These are phyloP conservation scores for Drosophila lini DNA, from an alignment of 1,140 invertebrate genomes.

Conservation along the genomic window DNA sequence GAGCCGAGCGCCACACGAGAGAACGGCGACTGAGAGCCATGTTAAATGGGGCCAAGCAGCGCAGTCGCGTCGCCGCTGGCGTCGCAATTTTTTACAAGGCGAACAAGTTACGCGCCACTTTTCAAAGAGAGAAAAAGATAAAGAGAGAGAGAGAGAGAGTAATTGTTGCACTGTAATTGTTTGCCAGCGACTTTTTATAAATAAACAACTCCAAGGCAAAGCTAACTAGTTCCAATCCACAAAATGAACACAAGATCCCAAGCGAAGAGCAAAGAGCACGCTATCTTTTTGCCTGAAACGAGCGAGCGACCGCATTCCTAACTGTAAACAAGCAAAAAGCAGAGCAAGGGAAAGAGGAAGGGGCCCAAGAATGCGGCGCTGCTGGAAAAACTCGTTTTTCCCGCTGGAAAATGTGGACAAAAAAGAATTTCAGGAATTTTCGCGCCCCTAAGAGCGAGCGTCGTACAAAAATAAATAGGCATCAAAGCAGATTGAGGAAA, in stretches of 20 bases:
- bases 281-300: conserved; percentile 46
- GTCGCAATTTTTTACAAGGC: conserved; percentile 72
- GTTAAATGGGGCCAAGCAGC: conserved; percentile 74
- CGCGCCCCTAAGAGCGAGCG: conserved; percentile 36
- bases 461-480: conserved; percentile 63
- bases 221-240: conserved; percentile 29
- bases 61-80: conserved; percentile 62
- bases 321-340: conserved; percentile 78
- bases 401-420: conserved; percentile 68
- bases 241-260: conserved; percentile 20
- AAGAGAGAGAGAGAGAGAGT: conserved; percentile 30
- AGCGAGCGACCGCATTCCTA: conserved; percentile 72
- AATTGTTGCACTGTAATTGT: conserved; percentile 67
- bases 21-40: conserved; percentile 19
- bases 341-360: conserved; percentile 11
- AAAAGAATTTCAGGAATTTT: conserved; percentile 82
- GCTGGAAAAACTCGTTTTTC: conserved; percentile 80
- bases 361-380: conserved; percentile 57
- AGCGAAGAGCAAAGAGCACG: conserved; percentile 30
- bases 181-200: conserved; percentile 43
- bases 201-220: conserved; percentile 40
- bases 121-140: background rate
- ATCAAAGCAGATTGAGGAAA: conserved; percentile 20
- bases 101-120: conserved; percentile 66
- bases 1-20: conserved; percentile 17